phyloP scores from a whole-genome alignment of 2,113 vertebrate species.

The Rhadina sibilatrix region DNA sequence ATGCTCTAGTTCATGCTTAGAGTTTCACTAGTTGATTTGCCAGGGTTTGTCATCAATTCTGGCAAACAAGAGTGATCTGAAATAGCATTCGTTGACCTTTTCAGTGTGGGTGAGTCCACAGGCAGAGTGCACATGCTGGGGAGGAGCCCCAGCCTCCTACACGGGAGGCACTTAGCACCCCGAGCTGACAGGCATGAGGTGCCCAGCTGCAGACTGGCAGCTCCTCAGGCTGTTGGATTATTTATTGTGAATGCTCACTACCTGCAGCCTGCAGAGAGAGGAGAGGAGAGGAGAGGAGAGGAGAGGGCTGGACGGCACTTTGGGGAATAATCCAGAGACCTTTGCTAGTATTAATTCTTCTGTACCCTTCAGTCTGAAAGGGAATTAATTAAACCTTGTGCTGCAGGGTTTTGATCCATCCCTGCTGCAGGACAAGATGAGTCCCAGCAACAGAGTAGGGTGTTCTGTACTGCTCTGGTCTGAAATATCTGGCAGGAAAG shows the following conservation, averaged over 20 bases:
- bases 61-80: not conserved
- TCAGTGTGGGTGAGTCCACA: not conserved
- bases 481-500: not conserved
- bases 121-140: not conserved
- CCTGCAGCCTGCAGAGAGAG: not conserved
- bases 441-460: not conserved
- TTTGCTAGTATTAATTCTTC: conserved; percentile 15
- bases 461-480: not conserved
- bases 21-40: not conserved
- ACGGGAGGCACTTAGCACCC: not conserved
- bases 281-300: not conserved
- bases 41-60: not conserved
- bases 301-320: not conserved
- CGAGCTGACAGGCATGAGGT: not conserved
- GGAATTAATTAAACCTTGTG: conserved; percentile 1
- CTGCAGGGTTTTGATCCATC: not conserved
- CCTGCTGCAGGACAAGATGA: not conserved
- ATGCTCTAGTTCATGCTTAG: not conserved
- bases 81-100: not conserved
- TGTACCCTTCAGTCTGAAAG: not conserved
- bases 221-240: conserved; percentile 17
- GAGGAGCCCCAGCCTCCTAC: not conserved
- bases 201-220: not conserved
- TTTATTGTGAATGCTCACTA: not conserved
- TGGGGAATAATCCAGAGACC: not conserved